phyloP scores from a whole-genome alignment of 2,797 vertebrate genomes.

The Falco concolor region DNA sequence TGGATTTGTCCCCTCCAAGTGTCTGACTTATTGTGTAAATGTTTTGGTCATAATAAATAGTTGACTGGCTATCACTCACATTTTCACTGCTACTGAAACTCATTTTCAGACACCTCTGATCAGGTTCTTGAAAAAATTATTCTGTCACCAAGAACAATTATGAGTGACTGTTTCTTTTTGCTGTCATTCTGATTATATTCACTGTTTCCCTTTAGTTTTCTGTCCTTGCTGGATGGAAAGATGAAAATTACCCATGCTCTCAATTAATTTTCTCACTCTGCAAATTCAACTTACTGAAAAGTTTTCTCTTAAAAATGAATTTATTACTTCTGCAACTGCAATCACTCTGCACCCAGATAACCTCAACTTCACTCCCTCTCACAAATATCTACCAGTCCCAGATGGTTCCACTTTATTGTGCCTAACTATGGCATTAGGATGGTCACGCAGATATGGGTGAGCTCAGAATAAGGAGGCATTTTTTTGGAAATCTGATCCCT shows the following conservation, averaged over 20 bases:
- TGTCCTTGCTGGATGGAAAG: neutral
- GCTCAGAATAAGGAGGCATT: neutral
- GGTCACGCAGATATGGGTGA: neutral
- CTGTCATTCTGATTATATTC: neutral
- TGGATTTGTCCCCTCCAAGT: neutral
- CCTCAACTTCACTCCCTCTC: neutral
- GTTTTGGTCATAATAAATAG: neutral
- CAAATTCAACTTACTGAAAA: conserved; percentile 43
- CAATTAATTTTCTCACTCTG: conserved; percentile 14
- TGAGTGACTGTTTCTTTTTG: conserved; percentile 5
- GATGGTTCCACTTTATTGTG: neutral
- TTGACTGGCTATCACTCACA: neutral
- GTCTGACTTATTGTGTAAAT: neutral
- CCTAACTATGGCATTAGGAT: neutral
- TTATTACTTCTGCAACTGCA: neutral
- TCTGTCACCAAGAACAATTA: conserved; percentile 7
- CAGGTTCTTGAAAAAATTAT: neutral
- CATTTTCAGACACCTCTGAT: neutral
- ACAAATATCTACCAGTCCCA: neutral
- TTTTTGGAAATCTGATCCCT: neutral
- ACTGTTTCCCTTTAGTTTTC: neutral
- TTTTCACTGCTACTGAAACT: neutral
- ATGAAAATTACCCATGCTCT: conserved; percentile 3
- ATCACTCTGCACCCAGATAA: neutral
- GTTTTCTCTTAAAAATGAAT: neutral